phyloP scores from a whole-genome alignment of 2,113 vertebrate species.

The Carassius auratus region DNA sequence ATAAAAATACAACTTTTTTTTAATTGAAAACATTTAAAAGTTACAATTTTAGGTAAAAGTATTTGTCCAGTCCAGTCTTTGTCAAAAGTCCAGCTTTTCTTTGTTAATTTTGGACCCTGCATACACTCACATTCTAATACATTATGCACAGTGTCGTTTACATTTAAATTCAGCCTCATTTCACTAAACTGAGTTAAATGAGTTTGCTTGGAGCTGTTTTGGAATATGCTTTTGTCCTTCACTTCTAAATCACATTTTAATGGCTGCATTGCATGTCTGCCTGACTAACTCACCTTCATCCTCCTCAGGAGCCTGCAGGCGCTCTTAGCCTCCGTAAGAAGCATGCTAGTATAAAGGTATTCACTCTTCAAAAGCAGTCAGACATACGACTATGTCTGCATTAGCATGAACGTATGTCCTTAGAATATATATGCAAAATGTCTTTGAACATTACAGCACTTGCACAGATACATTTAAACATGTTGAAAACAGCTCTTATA shows the following conservation, averaged over 20 bases:
- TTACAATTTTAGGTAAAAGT: no score
- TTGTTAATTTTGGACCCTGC: background rate
- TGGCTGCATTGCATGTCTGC: conserved; percentile 71
- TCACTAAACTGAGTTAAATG: background rate
- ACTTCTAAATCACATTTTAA: conserved; percentile 15
- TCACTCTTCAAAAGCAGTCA: conserved; percentile 57
- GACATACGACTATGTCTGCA: conserved; percentile 51
- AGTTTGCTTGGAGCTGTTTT: background rate
- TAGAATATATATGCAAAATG: no score
- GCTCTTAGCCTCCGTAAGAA: conserved; percentile 68
- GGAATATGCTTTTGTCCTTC: background rate
- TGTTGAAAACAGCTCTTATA: background rate
- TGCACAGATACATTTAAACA: background rate
- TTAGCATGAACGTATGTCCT: background rate
- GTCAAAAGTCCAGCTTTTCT: no score
- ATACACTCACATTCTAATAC: background rate
- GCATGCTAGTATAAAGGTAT: conserved; percentile 80
- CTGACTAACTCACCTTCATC: conserved; percentile 66
- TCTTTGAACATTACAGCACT: background rate
- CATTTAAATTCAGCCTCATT: conserved; percentile 6
- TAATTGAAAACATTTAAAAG: no score
- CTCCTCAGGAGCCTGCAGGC: conserved; percentile 73
- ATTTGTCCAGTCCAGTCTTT: no score
- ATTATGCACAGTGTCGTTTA: background rate
- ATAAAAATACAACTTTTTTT: no score